Evolutionary conservation across 2,888 invertebrate species (phyloP).

Genomic region (Nycteola revayana): DNA sequence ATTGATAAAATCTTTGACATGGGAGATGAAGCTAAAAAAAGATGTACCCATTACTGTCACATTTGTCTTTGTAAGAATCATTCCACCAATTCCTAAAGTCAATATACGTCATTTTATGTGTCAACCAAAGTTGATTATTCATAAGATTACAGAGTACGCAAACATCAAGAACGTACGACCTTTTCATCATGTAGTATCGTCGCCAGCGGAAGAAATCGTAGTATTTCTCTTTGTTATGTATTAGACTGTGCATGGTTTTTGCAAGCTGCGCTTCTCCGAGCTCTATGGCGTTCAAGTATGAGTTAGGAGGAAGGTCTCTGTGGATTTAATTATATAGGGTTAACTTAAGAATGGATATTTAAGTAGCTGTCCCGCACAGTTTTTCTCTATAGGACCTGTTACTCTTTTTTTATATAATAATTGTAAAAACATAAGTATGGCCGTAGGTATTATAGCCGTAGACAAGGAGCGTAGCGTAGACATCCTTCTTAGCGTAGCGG

Average conservation of each 20-base stretch:
- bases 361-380: too few relatives aligned
- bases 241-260: conserved; percentile 41
- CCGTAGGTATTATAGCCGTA: too few relatives aligned
- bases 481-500: too few relatives aligned
- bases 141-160: conserved; percentile 50
- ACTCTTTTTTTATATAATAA: too few relatives aligned
- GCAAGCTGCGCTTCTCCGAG: conserved; percentile 43
- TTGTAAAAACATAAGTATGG: too few relatives aligned
- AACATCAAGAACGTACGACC: conserved; percentile 38
- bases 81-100: conserved; percentile 64
- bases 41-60: conserved; percentile 11
- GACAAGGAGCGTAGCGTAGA: too few relatives aligned
- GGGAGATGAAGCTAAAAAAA: neutral
- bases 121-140: conserved; percentile 46
- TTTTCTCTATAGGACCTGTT: too few relatives aligned
- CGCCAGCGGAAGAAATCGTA: conserved; percentile 58
- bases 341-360: too few relatives aligned
- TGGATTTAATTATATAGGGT: conserved; percentile 67
- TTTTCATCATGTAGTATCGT: conserved; percentile 47
- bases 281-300: conserved; percentile 46
- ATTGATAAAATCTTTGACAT: too few relatives aligned
- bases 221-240: conserved; percentile 41
- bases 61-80: conserved; percentile 34
- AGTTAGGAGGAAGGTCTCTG: conserved; percentile 52
- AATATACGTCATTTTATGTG: conserved; percentile 24